Base-by-base conservation (phyloP, 2,888 invertebrate genomes). In the Synergus japonicus region DNA sequence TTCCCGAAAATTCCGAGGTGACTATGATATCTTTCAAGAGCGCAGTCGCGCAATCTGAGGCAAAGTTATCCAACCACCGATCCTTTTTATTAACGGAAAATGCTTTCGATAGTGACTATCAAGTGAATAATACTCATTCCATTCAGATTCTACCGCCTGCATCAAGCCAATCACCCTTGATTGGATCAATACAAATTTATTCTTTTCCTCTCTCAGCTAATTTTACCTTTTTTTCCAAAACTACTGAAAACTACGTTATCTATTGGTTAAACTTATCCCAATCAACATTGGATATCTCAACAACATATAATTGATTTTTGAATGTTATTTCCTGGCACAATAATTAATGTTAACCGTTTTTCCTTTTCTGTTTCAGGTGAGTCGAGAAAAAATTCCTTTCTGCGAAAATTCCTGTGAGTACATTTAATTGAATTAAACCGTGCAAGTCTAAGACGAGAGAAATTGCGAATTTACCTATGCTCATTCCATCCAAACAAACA, bases 311-410 rank as follows among this genome's bases (percentile, higher is more conserved):
- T 3, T 29, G 29, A 29, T 0, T 49, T 49, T 5, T 4, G 1
- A 49, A n/a, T n/a, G n/a, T n/a, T n/a, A 54, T 8, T n/a, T 15
- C 8, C 8, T 54, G 8, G 2, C n/a, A 54, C n/a, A n/a, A 8
- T 8, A 29, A 29, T 29, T n/a, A 15, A n/a, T 9, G 9, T n/a
- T n/a, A n/a, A 54, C 54, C 54, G 9, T 9, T 9, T 37, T 15
- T 44, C 4, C 15, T 49, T 73, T 41, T 73, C 5, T 73, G 73
- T 54, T 73, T 41, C 54, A 73, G 54, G 73, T 73, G n/a, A 73
- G 73, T 73, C 12, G 9, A 54, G 49, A 29, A 18, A 7, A 10
- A 9, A 13, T 18, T 60, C 12, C 15, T 49, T 22, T 12, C 4
- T 7, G 5, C 0, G 13, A 13, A 22, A 3, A 69, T 22, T 15